These are phyloP conservation scores for Aphrophora alni DNA, from an alignment of 2,888 invertebrate genomes.

Conservation along the genomic window DNA sequence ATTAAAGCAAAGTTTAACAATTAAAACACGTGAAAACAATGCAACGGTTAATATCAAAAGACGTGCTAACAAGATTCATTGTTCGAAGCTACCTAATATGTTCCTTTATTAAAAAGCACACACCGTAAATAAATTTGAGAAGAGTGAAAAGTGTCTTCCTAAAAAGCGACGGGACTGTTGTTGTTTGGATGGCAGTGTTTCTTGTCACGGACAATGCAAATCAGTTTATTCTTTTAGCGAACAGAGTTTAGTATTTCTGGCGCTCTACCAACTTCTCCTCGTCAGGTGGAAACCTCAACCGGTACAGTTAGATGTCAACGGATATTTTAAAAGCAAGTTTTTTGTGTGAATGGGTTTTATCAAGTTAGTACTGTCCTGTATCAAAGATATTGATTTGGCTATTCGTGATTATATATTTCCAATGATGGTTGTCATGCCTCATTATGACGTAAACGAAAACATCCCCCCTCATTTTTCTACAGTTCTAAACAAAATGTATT, in stretches of 20 bases:
- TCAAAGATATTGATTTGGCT: background rate
- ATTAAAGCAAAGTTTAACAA: background rate
- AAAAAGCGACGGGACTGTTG: background rate
- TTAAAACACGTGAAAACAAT: background rate
- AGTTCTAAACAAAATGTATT: too few relatives aligned
- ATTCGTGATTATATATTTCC: too few relatives aligned
- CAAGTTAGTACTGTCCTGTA: background rate
- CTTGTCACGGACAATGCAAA: constrained; percentile 6
- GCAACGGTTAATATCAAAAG: background rate
- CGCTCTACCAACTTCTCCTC: background rate
- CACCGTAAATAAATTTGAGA: background rate
- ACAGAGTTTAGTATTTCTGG: background rate
- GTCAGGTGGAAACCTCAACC: background rate
- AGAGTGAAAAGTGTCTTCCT: background rate
- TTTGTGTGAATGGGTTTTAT: background rate
- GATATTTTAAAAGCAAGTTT: background rate
- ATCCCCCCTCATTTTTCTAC: too few relatives aligned
- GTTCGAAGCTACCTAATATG: background rate
- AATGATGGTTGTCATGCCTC: too few relatives aligned
- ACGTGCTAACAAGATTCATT: background rate
- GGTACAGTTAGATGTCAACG: background rate
- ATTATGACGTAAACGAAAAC: too few relatives aligned
- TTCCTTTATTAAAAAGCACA: background rate
- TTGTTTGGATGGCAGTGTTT: background rate
- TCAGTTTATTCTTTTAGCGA: background rate